Conservation (phyloP, 2,888 invertebrate genomes). For the Rhaphigaster nebulosa region DNA sequence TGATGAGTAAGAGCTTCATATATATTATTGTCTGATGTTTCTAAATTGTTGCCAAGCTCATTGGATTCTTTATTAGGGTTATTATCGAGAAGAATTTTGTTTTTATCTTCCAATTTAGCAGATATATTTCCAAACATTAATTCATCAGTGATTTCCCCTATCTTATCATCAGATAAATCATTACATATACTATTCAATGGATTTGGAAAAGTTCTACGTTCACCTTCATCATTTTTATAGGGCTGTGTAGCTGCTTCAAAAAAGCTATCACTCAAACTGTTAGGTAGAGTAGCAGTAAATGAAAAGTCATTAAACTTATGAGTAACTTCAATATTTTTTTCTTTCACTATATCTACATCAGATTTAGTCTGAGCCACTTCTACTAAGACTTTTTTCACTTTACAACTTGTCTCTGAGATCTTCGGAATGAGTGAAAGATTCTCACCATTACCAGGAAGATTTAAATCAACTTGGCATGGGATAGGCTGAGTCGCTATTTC, state of each 20-base stretch:
- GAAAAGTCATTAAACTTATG: neutral
- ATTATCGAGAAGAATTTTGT: neutral
- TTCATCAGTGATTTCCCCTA: slow-evolving; percentile 7
- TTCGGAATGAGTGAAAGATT: neutral
- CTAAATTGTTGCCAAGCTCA: neutral
- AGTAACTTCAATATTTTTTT: neutral
- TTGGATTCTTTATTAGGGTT: neutral
- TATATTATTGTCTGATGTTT: slow-evolving; percentile 14
- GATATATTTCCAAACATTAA: slow-evolving; percentile 27
- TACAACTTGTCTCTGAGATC: neutral
- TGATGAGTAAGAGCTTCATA: slow-evolving; percentile 43
- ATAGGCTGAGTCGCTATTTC: slow-evolving; percentile 41
- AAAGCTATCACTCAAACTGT: slow-evolving; percentile 3
- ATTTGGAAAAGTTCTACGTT: neutral
- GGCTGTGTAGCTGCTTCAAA: slow-evolving; percentile 56
- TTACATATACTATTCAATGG: slow-evolving; percentile 43
- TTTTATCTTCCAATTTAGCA: neutral
- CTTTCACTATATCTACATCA: neutral
- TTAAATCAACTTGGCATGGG: neutral
- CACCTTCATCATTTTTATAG: neutral
- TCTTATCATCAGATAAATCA: slow-evolving; percentile 38
- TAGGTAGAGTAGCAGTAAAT: neutral
- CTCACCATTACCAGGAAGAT: neutral
- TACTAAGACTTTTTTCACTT: no score
- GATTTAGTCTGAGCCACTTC: neutral